phyloP scores from a whole-genome alignment of 1,140 invertebrate species.

The Bombus fervidus region DNA sequence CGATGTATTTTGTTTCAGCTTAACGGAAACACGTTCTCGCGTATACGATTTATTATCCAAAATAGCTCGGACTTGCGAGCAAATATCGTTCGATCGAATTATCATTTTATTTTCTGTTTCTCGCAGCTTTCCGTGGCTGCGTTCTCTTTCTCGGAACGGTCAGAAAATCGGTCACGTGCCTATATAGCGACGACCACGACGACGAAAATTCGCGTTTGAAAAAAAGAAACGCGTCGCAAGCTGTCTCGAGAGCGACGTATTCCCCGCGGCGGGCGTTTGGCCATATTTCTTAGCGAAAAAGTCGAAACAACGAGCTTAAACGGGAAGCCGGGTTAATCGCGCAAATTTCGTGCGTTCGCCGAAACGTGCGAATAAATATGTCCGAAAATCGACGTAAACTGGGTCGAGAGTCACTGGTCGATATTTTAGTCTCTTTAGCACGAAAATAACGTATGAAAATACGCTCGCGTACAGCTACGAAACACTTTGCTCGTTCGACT shows the following conservation, averaged over 20 bases:
- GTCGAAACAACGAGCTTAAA: neutral
- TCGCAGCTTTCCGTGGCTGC: neutral
- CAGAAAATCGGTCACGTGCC: slow-evolving; percentile 48
- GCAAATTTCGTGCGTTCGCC: neutral
- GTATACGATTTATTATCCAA: neutral
- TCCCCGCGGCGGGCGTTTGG: neutral
- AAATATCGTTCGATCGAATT: neutral
- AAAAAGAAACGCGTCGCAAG: neutral
- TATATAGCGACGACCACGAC: slow-evolving; percentile 16
- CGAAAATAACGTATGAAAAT: neutral
- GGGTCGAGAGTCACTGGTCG: neutral
- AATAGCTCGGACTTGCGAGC: neutral
- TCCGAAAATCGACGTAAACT: neutral
- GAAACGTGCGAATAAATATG: neutral
- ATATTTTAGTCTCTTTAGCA: neutral
- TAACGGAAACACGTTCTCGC: neutral
- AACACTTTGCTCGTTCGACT: neutral
- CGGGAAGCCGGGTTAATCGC: no score
- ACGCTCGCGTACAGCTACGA: neutral
- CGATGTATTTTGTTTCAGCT: neutral
- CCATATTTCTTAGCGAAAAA: slow-evolving; percentile 7
- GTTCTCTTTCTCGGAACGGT: neutral
- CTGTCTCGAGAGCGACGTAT: slow-evolving; percentile 19
- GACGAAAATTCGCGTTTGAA: slow-evolving; percentile 46
- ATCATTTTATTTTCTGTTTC: neutral